phyloP scores from a whole-genome alignment of 2,797 vertebrate species.

The Echeneis naucrates region DNA sequence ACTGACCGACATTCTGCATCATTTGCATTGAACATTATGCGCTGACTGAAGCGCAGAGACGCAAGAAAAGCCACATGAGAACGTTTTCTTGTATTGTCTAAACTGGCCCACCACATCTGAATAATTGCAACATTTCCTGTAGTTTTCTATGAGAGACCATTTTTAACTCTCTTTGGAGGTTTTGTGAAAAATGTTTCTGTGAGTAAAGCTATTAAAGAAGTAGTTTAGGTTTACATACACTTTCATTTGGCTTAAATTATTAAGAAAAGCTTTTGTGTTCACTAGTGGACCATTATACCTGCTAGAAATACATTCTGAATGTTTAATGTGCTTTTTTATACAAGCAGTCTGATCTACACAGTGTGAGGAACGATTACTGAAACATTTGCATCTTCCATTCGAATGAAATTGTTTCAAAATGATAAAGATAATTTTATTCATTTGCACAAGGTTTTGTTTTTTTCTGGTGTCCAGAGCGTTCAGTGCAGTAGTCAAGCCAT shows the following conservation, averaged over 20 bases:
- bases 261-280: conserved; percentile 15
- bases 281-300: conserved; percentile 13
- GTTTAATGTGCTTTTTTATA: conserved; percentile 25
- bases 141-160: neutral
- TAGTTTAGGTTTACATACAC: neutral
- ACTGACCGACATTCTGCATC: too few relatives aligned
- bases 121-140: neutral
- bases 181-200: neutral
- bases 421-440: neutral
- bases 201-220: neutral
- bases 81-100: too few relatives aligned
- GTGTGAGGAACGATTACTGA: neutral
- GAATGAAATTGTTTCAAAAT: neutral
- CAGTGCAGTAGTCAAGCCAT: neutral
- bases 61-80: neutral
- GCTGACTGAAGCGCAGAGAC: neutral
- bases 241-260: conserved; percentile 44
- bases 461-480: neutral
- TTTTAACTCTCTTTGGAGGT: neutral
- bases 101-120: conserved; percentile 12
- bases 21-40: neutral
- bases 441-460: neutral
- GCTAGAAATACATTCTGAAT: conserved; percentile 10
- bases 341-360: conserved; percentile 6
- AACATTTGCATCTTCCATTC: neutral